Conservation (phyloP, 2,113 vertebrate species). For the Nothoprocta perdicaria region DNA sequence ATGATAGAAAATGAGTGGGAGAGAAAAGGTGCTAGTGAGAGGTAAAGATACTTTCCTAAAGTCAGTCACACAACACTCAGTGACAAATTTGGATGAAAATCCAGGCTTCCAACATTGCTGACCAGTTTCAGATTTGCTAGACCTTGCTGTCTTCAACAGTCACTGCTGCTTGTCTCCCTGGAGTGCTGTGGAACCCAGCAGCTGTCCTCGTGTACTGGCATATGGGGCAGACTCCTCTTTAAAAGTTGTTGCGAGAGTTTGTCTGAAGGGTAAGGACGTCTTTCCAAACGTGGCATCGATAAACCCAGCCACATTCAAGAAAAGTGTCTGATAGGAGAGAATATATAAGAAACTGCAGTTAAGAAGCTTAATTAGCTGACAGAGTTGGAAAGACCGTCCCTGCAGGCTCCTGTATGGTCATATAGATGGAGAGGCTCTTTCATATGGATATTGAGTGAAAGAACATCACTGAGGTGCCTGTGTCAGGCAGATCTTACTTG, state of each 20-base stretch:
- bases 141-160: conserved; percentile 18
- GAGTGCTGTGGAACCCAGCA: neutral
- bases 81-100: conserved; percentile 12
- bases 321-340: neutral
- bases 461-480: neutral
- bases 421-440: neutral
- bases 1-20: neutral
- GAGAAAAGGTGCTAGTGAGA: neutral
- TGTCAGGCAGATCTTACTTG: neutral
- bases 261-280: neutral
- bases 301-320: neutral
- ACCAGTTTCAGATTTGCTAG: neutral
- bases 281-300: neutral
- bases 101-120: neutral
- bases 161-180: neutral
- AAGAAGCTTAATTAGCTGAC: neutral
- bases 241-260: neutral
- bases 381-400: neutral
- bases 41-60: conserved; percentile 1
- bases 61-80: neutral
- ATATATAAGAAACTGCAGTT: neutral
- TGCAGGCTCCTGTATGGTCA: accelerated
- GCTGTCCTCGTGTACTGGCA: neutral
- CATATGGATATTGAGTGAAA: neutral
- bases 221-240: neutral